Percentiles rank a stretch among this genome's conserved stretches.
Conservation (phyloP, 1,140 invertebrate genomes). For the Vanessa atalanta region DNA sequence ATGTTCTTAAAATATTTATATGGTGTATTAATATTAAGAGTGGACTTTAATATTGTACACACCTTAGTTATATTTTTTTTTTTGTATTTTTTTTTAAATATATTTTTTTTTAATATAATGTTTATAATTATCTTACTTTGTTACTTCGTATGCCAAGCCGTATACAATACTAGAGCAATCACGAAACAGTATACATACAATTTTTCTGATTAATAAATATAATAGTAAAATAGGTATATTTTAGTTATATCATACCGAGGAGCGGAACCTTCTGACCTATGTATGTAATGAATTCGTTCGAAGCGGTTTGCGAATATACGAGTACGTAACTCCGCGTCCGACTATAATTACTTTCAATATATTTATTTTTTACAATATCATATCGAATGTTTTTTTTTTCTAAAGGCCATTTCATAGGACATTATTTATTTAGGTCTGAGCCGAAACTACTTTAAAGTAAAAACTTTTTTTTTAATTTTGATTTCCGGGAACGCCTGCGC, state of each 20-base stretch:
- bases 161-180: slow-evolving; percentile 76
- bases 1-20: slow-evolving; percentile 78
- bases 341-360: slow-evolving; percentile 1
- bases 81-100: slow-evolving; percentile 58
- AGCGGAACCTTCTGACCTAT: slow-evolving; percentile 44
- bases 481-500: slow-evolving; percentile 12
- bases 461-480: neutral
- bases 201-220: slow-evolving; percentile 67
- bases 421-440: slow-evolving; percentile 40
- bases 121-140: slow-evolving; percentile 71
- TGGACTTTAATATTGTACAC: slow-evolving; percentile 75
- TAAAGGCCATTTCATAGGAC: slow-evolving; percentile 47
- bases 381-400: slow-evolving; percentile 13
- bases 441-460: neutral
- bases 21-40: slow-evolving; percentile 56
- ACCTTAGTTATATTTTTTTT: slow-evolving; percentile 66
- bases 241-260: slow-evolving; percentile 44
- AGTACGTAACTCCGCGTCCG: neutral
- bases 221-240: slow-evolving; percentile 70
- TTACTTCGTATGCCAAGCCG: slow-evolving; percentile 66
- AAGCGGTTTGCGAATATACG: neutral
- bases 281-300: slow-evolving; percentile 18
- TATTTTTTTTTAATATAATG: slow-evolving; percentile 50
- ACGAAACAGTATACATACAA: slow-evolving; percentile 68
- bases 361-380: slow-evolving; percentile 4